Evolutionary conservation across 1,140 invertebrate genomes (phyloP).

Genomic region (Ditylenchus dipsaci): DNA sequence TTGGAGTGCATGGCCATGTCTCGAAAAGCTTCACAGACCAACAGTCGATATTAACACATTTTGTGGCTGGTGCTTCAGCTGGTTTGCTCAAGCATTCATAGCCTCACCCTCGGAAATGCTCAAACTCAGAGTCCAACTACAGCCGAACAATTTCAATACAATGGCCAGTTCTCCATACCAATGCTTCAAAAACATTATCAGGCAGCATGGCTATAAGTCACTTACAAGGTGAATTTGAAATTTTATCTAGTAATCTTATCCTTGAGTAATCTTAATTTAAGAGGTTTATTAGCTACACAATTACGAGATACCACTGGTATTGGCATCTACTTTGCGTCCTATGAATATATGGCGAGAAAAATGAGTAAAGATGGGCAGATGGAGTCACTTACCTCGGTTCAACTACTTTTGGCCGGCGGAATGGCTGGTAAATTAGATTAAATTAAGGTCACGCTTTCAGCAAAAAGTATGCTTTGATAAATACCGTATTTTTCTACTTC

Average conservation of each 20-base stretch:
- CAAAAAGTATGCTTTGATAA: background rate
- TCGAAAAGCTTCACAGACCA: slow-evolving; percentile 30
- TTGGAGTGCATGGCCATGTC: slow-evolving; percentile 73
- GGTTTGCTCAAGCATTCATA: slow-evolving; percentile 76
- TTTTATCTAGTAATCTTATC: background rate
- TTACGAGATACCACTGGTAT: slow-evolving; percentile 70
- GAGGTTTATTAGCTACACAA: slow-evolving; percentile 72
- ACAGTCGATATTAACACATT: slow-evolving; percentile 61
- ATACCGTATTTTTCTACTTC: no score
- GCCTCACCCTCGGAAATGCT: slow-evolving; percentile 74
- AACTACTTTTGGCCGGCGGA: slow-evolving; percentile 53
- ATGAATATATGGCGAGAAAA: slow-evolving; percentile 66
- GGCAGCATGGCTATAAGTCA: slow-evolving; percentile 63
- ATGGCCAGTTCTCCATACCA: slow-evolving; percentile 64
- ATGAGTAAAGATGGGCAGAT: slow-evolving; percentile 48
- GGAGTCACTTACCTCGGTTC: slow-evolving; percentile 36
- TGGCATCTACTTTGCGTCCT: slow-evolving; percentile 70
- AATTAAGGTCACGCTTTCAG: no score
- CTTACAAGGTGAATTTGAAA: slow-evolving; percentile 31
- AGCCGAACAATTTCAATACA: slow-evolving; percentile 40
- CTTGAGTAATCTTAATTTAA: slow-evolving; percentile 62
- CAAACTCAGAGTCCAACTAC: slow-evolving; percentile 73
- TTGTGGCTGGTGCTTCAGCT: slow-evolving; percentile 68
- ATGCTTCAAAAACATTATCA: slow-evolving; percentile 67
- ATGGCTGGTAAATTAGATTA: background rate